Evolutionary conservation across 2,888 invertebrate genomes (phyloP).

Genomic region (Oscheius myriophilus): DNA sequence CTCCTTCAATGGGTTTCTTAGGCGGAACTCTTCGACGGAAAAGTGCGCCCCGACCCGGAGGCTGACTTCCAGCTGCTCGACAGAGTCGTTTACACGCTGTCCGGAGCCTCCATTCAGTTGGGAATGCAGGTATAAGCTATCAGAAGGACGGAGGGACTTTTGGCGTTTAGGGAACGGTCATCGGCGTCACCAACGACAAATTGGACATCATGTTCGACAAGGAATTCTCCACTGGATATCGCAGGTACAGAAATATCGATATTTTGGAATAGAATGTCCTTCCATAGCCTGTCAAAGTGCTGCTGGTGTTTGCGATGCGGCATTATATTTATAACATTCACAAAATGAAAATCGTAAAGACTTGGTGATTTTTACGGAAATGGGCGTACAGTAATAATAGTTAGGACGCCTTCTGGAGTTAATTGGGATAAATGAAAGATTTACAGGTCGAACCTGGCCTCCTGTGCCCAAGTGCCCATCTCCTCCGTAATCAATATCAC

Average conservation of each 20-base stretch:
- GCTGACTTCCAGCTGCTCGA: conserved; percentile 82
- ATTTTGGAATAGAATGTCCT: conserved; percentile 4
- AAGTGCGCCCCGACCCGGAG: conserved; percentile 78
- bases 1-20: conserved; percentile 26
- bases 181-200: conserved; percentile 70
- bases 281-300: too few relatives aligned
- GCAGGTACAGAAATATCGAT: conserved; percentile 72
- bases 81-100: conserved; percentile 78
- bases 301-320: too few relatives aligned
- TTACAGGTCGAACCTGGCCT: conserved; percentile 24
- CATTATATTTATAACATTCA: not conserved
- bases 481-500: conserved; percentile 48
- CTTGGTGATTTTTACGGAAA: too few relatives aligned
- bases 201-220: conserved; percentile 86
- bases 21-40: conserved; percentile 53
- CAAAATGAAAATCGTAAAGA: too few relatives aligned
- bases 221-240: conserved; percentile 79
- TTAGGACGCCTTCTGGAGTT: too few relatives aligned
- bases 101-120: not conserved
- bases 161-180: conserved; percentile 85
- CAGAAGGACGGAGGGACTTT: too few relatives aligned
- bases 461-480: conserved; percentile 39
- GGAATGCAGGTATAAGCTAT: not conserved
- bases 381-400: too few relatives aligned
- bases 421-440: too few relatives aligned